Evolutionary conservation across 2,888 invertebrate species (phyloP).

Genomic region (Plusia festucae): DNA sequence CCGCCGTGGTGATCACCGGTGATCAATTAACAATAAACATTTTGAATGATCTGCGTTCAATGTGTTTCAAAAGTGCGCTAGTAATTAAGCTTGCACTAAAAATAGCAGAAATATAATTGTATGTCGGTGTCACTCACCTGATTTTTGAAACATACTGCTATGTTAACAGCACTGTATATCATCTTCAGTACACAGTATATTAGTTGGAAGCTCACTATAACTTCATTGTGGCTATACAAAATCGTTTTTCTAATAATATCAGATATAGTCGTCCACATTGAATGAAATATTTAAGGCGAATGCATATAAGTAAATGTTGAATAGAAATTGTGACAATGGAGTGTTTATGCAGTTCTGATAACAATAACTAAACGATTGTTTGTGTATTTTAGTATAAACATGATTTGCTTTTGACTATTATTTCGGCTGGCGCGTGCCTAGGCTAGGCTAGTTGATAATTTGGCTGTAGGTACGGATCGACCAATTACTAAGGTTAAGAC

Average conservation of each 20-base stretch:
- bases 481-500: too few species aligned
- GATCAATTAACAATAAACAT: too few species aligned
- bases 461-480: too few species aligned
- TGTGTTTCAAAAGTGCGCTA: too few species aligned
- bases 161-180: slow-evolving; percentile 21
- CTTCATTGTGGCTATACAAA: slow-evolving; percentile 32
- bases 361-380: slow-evolving; percentile 18
- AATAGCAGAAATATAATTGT: too few species aligned
- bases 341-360: slow-evolving; percentile 16
- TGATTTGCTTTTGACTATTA: neutral
- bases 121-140: slow-evolving; percentile 23
- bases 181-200: slow-evolving; percentile 31
- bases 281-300: slow-evolving; percentile 16
- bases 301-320: slow-evolving; percentile 1
- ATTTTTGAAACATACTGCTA: slow-evolving; percentile 28
- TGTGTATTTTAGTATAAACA: neutral
- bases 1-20: too few species aligned
- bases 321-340: slow-evolving; percentile 14
- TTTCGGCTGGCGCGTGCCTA: neutral
- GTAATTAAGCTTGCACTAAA: neutral
- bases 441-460: too few species aligned
- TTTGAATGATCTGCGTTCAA: too few species aligned
- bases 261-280: slow-evolving; percentile 30
- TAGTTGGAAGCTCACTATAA: slow-evolving; percentile 20
- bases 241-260: slow-evolving; percentile 18